These are phyloP conservation scores for Agrochola lychnidis DNA, from an alignment of 2,888 invertebrate species.

Conservation along the genomic window DNA sequence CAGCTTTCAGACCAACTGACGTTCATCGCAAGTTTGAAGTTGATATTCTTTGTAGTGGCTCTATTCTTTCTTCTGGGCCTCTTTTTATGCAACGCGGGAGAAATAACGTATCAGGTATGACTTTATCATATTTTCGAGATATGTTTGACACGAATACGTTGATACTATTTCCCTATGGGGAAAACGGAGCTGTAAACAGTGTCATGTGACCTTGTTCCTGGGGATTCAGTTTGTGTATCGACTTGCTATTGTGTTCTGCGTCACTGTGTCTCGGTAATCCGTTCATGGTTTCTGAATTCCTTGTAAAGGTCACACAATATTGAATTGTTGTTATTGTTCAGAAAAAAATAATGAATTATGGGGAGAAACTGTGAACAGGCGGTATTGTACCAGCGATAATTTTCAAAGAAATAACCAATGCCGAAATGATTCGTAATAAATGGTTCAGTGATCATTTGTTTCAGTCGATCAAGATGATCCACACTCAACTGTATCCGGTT, in stretches of 20 bases:
- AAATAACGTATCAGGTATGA: conserved; percentile 85
- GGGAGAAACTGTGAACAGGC: background rate
- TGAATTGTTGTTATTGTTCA: conserved; percentile 1
- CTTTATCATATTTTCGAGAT: conserved; percentile 35
- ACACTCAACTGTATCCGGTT: conserved; percentile 26
- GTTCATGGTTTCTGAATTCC: conserved; percentile 26
- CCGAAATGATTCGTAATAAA: background rate
- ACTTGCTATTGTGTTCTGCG: conserved; percentile 30
- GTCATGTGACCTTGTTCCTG: conserved; percentile 29
- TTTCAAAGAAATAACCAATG: background rate
- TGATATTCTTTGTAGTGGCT: conserved; percentile 80
- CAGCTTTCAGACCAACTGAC: conserved; percentile 82
- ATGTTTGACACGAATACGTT: conserved; percentile 28
- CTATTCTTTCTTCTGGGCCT: conserved; percentile 83
- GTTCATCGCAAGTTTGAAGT: conserved; percentile 79
- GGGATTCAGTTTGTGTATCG: conserved; percentile 22
- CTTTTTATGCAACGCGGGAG: conserved; percentile 86
- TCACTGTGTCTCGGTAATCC: conserved; percentile 12
- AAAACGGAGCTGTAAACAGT: conserved; percentile 27
- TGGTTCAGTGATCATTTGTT: background rate
- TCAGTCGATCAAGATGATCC: conserved; percentile 12
- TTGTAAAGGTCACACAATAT: background rate
- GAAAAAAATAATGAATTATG: background rate
- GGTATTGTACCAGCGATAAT: background rate
- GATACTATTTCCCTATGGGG: conserved; percentile 27